These are phyloP conservation scores for Mythimna vitellina DNA, from an alignment of 2,888 invertebrate species.

Conservation along the genomic window DNA sequence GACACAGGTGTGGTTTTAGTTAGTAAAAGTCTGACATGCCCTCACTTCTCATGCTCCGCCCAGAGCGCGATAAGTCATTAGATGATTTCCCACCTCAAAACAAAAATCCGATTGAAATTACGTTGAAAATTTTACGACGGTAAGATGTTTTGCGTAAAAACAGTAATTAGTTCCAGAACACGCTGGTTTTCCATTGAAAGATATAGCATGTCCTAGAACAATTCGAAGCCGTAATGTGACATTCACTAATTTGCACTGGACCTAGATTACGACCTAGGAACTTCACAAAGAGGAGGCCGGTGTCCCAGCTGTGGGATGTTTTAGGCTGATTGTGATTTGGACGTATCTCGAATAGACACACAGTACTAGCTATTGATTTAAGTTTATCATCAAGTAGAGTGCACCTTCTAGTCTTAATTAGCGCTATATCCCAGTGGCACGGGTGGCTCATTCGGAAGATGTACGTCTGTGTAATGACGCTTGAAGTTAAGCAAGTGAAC, in stretches of 20 bases:
- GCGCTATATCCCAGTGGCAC: slow-evolving; percentile 33
- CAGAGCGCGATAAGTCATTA: too few species aligned
- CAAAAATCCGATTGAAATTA: too few species aligned
- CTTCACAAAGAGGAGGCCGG: background rate
- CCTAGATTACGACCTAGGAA: background rate
- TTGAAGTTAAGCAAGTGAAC: slow-evolving; percentile 71
- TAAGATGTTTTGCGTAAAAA: too few species aligned
- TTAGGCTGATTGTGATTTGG: slow-evolving; percentile 1
- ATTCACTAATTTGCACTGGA: background rate
- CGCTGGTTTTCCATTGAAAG: too few species aligned
- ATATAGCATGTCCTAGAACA: background rate
- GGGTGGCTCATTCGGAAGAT: slow-evolving; percentile 61
- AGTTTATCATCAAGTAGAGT: background rate
- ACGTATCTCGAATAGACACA: background rate
- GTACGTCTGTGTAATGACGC: slow-evolving; percentile 71
- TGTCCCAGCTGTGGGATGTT: background rate
- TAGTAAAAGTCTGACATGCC: too few species aligned
- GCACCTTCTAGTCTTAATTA: slow-evolving; percentile 23
- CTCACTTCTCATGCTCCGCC: too few species aligned
- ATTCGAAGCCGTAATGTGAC: background rate
- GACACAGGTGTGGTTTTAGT: too few species aligned
- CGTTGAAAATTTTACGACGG: too few species aligned
- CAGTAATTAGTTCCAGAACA: too few species aligned
- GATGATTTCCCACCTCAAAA: too few species aligned
- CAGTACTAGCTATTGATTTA: background rate